Percentiles rank a stretch among this genome's conserved stretches.
These are phyloP conservation scores for Rhopilema esculentum DNA, from an alignment of 30 jellyfish, hydroid and myxozoan genomes.

Conservation along the genomic window DNA sequence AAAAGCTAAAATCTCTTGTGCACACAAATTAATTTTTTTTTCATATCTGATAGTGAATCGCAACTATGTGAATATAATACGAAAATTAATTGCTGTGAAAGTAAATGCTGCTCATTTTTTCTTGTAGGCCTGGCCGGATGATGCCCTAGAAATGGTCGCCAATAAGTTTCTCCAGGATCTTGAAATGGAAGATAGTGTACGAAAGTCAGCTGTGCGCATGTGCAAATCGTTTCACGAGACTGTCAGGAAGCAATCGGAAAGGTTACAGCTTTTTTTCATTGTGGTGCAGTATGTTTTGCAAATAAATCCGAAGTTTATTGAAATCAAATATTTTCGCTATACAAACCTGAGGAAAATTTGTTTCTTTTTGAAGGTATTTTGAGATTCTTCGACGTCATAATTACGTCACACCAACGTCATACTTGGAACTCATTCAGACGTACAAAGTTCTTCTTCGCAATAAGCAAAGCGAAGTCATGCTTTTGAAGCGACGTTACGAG, in stretches of 20 bases:
- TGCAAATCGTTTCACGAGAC: constrained; percentile 96
- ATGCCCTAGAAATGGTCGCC: constrained; percentile 98
- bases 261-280: constrained; percentile 30
- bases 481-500: constrained; percentile 83
- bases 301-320: no score
- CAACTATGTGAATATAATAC: no score
- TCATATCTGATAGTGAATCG: no score
- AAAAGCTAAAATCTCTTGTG: no score
- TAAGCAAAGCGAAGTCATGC: constrained; percentile 83
- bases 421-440: constrained; percentile 92
- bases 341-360: no score
- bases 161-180: constrained; percentile 87
- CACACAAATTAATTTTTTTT: no score
- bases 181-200: constrained; percentile 85
- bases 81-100: no score
- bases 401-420: constrained; percentile 98
- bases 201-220: constrained; percentile 89
- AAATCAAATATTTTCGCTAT: no score
- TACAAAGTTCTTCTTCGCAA: constrained; percentile 77
- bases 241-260: constrained; percentile 82
- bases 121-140: constrained; percentile 99
- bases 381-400: constrained; percentile 88
- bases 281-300: no score
- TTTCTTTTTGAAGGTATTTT: constrained; percentile 56
- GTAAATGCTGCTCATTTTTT: no score